Evolutionary conservation across 2,113 vertebrate species (phyloP).

Genomic region (Urocitellus parryii): DNA sequence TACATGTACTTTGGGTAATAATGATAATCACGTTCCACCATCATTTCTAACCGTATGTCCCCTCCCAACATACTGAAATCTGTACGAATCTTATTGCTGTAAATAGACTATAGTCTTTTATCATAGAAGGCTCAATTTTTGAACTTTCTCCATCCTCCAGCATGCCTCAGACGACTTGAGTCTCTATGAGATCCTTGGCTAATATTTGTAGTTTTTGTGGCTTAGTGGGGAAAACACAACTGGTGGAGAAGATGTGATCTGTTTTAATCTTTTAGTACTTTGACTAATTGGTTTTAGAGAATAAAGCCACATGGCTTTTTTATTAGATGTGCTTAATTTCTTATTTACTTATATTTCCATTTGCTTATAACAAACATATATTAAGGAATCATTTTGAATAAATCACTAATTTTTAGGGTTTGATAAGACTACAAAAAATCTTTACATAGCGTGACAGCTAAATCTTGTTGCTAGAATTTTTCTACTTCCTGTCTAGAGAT

Average conservation of each 20-base stretch:
- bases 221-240: background rate
- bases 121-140: background rate
- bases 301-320: background rate
- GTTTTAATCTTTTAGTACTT: background rate
- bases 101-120: background rate
- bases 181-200: background rate
- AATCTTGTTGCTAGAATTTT: background rate
- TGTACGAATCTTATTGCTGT: background rate
- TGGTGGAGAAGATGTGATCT: background rate
- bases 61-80: no score
- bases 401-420: background rate
- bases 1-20: no score
- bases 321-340: background rate
- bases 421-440: background rate
- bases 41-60: no score
- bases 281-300: background rate
- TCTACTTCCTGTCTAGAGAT: background rate
- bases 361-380: conserved; percentile 7
- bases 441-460: background rate
- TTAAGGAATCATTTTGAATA: background rate
- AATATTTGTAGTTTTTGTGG: background rate
- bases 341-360: background rate
- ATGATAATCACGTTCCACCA: no score
- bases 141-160: background rate
- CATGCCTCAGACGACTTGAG: background rate